These are phyloP conservation scores for Callimico goeldii DNA, from an alignment of 2,797 vertebrate species.

Conservation along the genomic window DNA sequence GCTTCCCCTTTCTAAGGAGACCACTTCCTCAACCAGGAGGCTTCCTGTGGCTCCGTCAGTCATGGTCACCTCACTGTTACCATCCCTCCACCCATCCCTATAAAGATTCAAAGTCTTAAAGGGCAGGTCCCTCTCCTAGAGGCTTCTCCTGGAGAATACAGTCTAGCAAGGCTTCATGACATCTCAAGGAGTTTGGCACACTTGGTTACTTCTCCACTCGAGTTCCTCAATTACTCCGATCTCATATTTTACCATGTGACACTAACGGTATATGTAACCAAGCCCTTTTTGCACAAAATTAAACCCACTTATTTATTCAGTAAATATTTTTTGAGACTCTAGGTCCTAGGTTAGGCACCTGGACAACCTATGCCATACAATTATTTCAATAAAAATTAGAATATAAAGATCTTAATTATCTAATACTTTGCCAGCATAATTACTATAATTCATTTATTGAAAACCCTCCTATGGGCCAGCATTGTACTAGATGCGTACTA, in stretches of 20 bases:
- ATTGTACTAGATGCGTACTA: neutral
- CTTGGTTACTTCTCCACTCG: neutral
- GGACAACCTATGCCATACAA: neutral
- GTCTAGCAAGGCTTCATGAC: neutral
- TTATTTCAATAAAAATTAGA: neutral
- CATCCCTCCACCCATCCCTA: neutral
- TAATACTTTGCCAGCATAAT: neutral
- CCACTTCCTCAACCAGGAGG: neutral
- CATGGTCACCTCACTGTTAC: neutral
- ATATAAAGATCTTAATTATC: neutral
- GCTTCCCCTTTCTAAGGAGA: neutral
- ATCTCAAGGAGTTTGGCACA: neutral
- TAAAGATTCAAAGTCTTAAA: neutral
- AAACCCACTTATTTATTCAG: neutral
- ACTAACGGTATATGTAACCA: neutral
- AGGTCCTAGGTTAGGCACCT: neutral
- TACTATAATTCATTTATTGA: neutral
- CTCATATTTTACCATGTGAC: neutral
- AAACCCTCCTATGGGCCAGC: neutral
- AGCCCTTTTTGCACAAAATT: neutral
- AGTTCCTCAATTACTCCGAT: neutral
- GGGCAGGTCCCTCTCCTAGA: neutral
- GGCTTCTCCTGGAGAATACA: neutral
- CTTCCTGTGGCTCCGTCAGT: neutral
- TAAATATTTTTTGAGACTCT: neutral